Base-by-base conservation (phyloP, 2,113 vertebrate species). In the Pelecanus crispus region DNA sequence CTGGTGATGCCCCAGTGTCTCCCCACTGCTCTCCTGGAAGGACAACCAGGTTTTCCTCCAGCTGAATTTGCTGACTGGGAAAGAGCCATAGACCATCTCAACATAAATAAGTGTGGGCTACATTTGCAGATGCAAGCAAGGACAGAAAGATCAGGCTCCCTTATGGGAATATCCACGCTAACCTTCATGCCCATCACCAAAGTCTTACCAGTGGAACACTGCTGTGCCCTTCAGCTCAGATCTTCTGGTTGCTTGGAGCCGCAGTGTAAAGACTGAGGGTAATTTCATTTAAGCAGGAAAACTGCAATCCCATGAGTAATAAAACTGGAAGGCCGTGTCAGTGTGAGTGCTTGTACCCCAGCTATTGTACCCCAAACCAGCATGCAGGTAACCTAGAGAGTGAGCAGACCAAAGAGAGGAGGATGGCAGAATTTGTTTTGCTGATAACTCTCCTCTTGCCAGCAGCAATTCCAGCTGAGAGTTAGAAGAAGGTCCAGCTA, bases 311-410 rank as follows among this genome's bases (percentile, higher is more conserved):
- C 53, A 59, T 14, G 45, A 67, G 65, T 28, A 8, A 16, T 67
- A 32, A 67, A 38, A 47, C 4, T 52, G 45, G 45, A 81, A 84
- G 38, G 18, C 74, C 20, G 1, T 34, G 49, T 20, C 15, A 80
- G 3, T 3, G 8, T 62, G 71, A 50, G n/a, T 67, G 47, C 52
- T 66, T 62, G 21, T 80, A 40, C 22, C 47, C 34, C 13, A 63
- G 17, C 21, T 81, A 2, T 38, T 65, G 19, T 44, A 50, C 29
- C 32, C 68, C 53, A 77, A 49, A 77, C 17, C 86, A 73, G 16
- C 3, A 0, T 0, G 0, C 16, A 42, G 45, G 44, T 40, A 56
- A 56, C 53, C 11, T 61, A 38, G 38, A 29, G 6, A 28, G 40
- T 0, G 4, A 58, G 45, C 53, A 73, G 62, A 28, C 7, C 8